Conservation (phyloP, 2,113 vertebrate genomes). For the Eudyptes chrysolophus region DNA sequence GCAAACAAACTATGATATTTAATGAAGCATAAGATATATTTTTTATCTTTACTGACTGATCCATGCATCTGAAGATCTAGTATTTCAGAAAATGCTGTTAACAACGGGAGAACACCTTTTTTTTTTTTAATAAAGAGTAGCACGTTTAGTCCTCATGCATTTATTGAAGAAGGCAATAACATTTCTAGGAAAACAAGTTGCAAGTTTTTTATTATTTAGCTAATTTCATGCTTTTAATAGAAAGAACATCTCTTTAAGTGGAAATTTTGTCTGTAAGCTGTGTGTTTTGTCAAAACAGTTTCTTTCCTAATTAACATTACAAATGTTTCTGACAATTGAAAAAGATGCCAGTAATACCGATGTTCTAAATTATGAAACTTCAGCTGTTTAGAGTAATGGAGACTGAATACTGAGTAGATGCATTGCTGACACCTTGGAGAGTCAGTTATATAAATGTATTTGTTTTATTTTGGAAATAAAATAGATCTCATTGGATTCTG, state of each 20-base stretch:
- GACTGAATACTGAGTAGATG: neutral
- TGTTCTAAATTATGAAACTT: neutral
- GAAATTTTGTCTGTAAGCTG: neutral
- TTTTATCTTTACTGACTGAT: neutral
- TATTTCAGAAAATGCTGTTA: neutral
- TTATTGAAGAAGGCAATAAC: neutral
- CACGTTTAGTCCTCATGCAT: neutral
- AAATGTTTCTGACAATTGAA: neutral
- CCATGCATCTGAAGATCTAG: neutral
- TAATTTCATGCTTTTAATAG: neutral
- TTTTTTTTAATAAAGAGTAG: neutral
- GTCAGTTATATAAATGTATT: neutral
- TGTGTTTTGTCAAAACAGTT: neutral
- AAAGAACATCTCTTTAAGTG: neutral
- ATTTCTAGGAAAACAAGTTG: neutral
- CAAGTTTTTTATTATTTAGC: neutral
- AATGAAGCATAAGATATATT: neutral
- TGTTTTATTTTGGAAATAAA: neutral
- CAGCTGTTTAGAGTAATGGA: neutral
- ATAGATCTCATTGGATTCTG: neutral
- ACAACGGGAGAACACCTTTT: neutral
- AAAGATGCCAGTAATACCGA: neutral
- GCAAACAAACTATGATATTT: constrained; percentile 40
- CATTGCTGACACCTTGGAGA: neutral
- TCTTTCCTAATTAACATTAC: neutral